phyloP scores from a whole-genome alignment of 2,888 invertebrate genomes.

The Ichneumon xanthorius region DNA sequence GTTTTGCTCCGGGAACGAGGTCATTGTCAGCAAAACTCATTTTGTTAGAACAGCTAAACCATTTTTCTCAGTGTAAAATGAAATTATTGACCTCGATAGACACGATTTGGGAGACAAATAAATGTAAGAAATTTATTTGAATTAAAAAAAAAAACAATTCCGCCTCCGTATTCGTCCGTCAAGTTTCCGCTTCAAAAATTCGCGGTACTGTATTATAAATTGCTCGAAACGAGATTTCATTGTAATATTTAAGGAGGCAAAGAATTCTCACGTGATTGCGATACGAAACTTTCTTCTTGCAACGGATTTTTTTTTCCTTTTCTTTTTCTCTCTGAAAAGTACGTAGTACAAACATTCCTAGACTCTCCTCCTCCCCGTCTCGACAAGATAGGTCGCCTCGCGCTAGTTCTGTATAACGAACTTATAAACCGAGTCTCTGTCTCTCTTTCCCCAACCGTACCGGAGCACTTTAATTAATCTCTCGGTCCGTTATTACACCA shows the following conservation, averaged over 20 bases:
- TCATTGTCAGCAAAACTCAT: too few relatives aligned
- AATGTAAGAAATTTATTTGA: neutral
- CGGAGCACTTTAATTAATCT: constrained; percentile 61
- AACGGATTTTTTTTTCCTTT: neutral
- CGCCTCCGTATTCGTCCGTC: neutral
- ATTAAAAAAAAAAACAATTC: neutral
- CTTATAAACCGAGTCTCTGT: constrained; percentile 31
- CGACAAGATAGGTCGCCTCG: constrained; percentile 21
- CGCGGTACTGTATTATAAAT: neutral
- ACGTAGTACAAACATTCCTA: constrained; percentile 15
- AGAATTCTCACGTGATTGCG: neutral
- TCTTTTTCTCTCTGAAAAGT: neutral
- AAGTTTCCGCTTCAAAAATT: neutral
- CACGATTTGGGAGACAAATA: neutral
- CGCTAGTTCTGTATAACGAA: constrained; percentile 39
- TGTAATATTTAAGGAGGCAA: neutral
- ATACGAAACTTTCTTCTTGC: neutral
- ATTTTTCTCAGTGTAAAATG: neutral
- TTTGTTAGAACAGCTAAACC: too few relatives aligned
- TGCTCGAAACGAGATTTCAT: neutral
- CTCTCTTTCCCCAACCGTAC: neutral
- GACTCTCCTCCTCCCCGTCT: neutral
- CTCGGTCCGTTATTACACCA: constrained; percentile 36
- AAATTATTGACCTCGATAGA: neutral
- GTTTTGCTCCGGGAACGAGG: too few relatives aligned